phyloP scores from a whole-genome alignment of 2,888 invertebrate species.

The Ectobius pallidus region DNA sequence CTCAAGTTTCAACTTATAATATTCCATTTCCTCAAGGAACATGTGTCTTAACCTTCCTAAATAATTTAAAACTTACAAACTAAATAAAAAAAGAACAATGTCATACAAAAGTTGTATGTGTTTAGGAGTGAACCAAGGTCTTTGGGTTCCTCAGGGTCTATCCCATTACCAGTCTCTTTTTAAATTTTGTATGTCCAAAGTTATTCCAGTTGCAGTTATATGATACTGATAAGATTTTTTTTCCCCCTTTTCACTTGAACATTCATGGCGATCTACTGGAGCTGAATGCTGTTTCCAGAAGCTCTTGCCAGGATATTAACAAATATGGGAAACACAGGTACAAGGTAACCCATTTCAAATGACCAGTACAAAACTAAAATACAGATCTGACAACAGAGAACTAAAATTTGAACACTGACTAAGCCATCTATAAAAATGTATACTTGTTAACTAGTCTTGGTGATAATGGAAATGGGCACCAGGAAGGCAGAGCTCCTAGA shows the following conservation, averaged over 20 bases:
- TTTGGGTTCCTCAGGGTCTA: not conserved
- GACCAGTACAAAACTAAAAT: not conserved
- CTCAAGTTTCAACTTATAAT: not conserved
- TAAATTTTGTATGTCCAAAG: not conserved
- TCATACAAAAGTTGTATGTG: not conserved
- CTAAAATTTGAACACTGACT: not conserved
- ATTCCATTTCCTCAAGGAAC: not conserved
- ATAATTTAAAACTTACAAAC: slow-evolving; percentile 12
- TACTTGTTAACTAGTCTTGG: not conserved
- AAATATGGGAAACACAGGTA: not conserved
- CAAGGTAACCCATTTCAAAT: not conserved
- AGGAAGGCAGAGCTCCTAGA: not conserved
- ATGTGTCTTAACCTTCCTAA: not conserved
- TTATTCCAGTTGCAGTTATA: not conserved
- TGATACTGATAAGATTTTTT: no score
- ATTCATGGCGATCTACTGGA: not conserved
- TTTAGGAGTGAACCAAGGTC: no score
- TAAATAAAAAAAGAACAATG: not conserved
- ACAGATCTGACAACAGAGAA: not conserved
- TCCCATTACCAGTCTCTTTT: not conserved
- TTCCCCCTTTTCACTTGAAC: not conserved
- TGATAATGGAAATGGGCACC: not conserved
- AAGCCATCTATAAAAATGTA: not conserved
- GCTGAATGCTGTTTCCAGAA: not conserved
- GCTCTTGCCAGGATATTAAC: not conserved